Conservation (phyloP, 2,797 vertebrate genomes). For the Bovichtus diacanthus region DNA sequence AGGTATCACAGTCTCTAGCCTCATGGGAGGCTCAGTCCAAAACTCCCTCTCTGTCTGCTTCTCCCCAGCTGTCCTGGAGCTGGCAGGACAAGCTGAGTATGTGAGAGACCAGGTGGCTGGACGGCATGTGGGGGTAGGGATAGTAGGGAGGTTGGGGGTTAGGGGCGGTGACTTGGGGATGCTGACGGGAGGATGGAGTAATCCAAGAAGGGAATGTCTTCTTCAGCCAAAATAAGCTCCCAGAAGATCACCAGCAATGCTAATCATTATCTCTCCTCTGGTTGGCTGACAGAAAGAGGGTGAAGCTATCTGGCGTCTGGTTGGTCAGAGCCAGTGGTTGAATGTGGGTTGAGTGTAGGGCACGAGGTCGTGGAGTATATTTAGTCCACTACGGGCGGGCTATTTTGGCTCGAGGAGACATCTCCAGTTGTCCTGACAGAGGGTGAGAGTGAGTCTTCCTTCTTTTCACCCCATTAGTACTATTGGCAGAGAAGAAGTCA, state of each 20-base stretch:
- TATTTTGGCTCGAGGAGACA: constrained; percentile 73
- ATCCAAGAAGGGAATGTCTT: constrained; percentile 69
- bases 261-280: constrained; percentile 67
- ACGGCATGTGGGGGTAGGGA: constrained; percentile 36
- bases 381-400: constrained; percentile 66
- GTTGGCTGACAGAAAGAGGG: constrained; percentile 59
- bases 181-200: constrained; percentile 55
- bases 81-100: constrained; percentile 73
- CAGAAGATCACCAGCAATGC: constrained; percentile 58
- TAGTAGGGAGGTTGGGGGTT: background rate
- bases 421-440: constrained; percentile 68
- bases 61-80: constrained; percentile 77
- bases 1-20: constrained; percentile 44
- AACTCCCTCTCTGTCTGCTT: constrained; percentile 50
- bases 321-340: constrained; percentile 46
- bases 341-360: constrained; percentile 28
- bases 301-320: constrained; percentile 42
- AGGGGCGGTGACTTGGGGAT: constrained; percentile 46
- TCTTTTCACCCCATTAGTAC: constrained; percentile 54
- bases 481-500: constrained; percentile 20
- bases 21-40: constrained; percentile 52
- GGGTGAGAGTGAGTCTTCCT: constrained; percentile 37
- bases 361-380: constrained; percentile 64
- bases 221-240: constrained; percentile 71
- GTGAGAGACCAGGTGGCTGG: constrained; percentile 79